phyloP scores from a whole-genome alignment of 2,113 vertebrate genomes.

The Eupsittula cactorum region DNA sequence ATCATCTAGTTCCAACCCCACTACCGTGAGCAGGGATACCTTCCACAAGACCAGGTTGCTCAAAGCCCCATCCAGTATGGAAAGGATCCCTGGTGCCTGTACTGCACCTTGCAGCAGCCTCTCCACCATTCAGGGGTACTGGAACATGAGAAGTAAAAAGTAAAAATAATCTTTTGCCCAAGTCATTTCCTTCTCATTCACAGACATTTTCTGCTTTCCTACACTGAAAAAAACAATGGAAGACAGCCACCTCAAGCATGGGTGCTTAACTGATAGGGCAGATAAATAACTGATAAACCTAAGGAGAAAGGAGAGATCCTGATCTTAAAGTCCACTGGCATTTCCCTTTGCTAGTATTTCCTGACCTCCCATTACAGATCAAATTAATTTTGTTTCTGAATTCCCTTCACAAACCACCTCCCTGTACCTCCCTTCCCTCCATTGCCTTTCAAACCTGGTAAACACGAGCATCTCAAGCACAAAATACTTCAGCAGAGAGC shows the following conservation, averaged over 20 bases:
- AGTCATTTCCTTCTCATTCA: neutral
- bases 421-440: neutral
- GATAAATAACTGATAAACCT: neutral
- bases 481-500: constrained; percentile 59
- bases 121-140: neutral
- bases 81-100: neutral
- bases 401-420: neutral
- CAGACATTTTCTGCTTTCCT: neutral
- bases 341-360: neutral
- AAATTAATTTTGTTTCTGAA: constrained; percentile 52
- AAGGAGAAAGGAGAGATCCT: neutral
- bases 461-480: constrained; percentile 28
- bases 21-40: too few species aligned
- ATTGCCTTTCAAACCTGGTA: neutral
- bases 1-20: too few species aligned
- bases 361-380: constrained; percentile 26
- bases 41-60: too few species aligned
- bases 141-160: neutral
- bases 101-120: neutral
- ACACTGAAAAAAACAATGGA: neutral
- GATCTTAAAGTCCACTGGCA: neutral
- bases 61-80: too few species aligned
- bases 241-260: neutral
- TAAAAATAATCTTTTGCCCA: neutral
- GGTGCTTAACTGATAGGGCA: neutral